phyloP scores from a whole-genome alignment of 2,888 invertebrate genomes.

The Latrodectus hesperus region DNA sequence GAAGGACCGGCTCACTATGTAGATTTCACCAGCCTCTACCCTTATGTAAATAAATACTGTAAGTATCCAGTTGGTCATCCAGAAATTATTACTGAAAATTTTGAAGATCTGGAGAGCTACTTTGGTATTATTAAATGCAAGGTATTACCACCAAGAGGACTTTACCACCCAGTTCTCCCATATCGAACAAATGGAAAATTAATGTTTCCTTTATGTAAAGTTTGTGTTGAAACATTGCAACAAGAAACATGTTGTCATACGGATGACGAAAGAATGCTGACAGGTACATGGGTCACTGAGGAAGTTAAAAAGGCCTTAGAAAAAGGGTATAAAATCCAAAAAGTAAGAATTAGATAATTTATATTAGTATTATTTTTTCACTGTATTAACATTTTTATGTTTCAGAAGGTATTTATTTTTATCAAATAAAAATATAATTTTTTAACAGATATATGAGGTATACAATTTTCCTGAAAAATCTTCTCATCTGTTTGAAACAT shows the following conservation, averaged over 20 bases:
- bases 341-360: conserved; percentile 8
- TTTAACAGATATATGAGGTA: conserved; percentile 8
- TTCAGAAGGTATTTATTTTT: background rate
- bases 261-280: conserved; percentile 70
- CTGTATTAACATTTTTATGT: background rate
- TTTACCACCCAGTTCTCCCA: conserved; percentile 22
- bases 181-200: conserved; percentile 69
- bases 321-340: conserved; percentile 70
- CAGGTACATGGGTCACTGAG: conserved; percentile 72
- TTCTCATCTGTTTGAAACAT: background rate
- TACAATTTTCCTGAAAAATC: background rate
- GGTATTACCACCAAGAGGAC: conserved; percentile 67
- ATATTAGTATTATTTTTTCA: background rate
- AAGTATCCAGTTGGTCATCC: conserved; percentile 72
- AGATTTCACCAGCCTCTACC: conserved; percentile 72
- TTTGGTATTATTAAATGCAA: conserved; percentile 72
- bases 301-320: conserved; percentile 72
- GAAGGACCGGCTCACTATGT: conserved; percentile 70
- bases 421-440: background rate
- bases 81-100: conserved; percentile 70
- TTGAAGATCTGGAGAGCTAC: conserved; percentile 68
- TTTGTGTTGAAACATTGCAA: conserved; percentile 70
- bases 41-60: conserved; percentile 66
- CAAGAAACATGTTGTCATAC: conserved; percentile 70
- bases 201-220: conserved; percentile 72